Conservation (phyloP, 2,113 vertebrate genomes). For the Litocranius walleri region DNA sequence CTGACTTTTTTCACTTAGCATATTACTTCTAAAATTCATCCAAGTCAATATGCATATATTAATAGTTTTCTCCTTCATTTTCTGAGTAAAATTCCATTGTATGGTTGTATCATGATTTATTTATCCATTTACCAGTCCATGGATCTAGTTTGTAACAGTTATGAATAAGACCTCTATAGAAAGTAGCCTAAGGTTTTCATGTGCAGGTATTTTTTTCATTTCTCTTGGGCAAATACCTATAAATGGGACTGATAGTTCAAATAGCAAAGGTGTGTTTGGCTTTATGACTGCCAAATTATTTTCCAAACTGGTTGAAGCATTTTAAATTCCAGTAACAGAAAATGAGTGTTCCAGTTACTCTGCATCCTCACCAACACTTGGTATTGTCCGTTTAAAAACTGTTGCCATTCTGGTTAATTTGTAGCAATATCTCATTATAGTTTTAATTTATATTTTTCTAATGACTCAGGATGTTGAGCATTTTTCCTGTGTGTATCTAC, state of each 20-base stretch:
- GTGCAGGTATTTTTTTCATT: not conserved
- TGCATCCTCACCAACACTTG: not conserved
- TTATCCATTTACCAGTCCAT: not conserved
- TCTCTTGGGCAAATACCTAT: not conserved
- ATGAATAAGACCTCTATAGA: not conserved
- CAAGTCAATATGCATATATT: not conserved
- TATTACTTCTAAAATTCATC: not conserved
- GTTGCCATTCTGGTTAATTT: not conserved
- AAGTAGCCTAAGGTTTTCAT: not conserved
- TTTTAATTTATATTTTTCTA: conserved; percentile 1
- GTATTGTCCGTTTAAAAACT: not conserved
- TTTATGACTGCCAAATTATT: not conserved
- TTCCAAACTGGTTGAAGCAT: not conserved
- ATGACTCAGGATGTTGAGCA: not conserved
- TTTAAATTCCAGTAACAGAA: not conserved
- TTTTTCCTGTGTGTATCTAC: not conserved
- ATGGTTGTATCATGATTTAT: not conserved
- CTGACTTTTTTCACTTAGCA: not conserved
- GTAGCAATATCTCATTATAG: not conserved
- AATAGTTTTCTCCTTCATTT: not conserved
- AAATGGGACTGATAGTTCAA: not conserved
- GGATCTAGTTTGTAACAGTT: not conserved
- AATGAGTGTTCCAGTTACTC: not conserved
- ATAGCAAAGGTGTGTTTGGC: not conserved
- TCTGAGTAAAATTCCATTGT: not conserved